A percentile compares a stretch with the other conserved stretches of the same genome.
Conservation (phyloP, 2,113 vertebrate species). For the Cygnus buccinator region DNA sequence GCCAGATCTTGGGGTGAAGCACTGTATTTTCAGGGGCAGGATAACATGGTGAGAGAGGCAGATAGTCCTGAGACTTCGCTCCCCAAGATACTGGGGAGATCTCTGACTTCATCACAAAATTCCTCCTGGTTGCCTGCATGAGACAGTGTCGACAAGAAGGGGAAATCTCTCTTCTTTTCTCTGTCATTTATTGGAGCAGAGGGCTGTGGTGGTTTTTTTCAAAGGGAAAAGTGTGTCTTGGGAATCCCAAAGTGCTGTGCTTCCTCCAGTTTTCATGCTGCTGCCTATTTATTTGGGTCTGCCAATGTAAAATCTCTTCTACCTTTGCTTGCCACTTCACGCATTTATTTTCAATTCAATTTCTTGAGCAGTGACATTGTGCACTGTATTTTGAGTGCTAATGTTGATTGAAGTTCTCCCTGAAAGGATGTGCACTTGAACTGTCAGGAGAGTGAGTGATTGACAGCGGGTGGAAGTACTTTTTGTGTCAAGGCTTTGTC, state of each 20-base stretch:
- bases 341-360: slow-evolving; percentile 40
- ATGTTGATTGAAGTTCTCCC: slow-evolving; percentile 74
- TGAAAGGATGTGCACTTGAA: slow-evolving; percentile 76
- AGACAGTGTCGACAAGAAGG: accelerated
- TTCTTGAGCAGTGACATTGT: slow-evolving; percentile 56
- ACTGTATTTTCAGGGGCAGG: background rate
- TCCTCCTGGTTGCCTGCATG: background rate
- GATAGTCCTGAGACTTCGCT: background rate
- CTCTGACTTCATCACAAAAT: background rate
- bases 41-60: background rate
- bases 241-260: background rate
- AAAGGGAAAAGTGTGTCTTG: background rate
- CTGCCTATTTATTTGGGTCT: background rate
- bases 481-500: slow-evolving; percentile 81
- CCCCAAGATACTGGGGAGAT: background rate
- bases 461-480: slow-evolving; percentile 69
- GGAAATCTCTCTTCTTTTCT: background rate
- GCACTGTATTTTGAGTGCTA: slow-evolving; percentile 62
- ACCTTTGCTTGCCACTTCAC: slow-evolving; percentile 25
- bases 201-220: background rate
- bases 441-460: slow-evolving; percentile 74
- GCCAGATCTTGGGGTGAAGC: background rate
- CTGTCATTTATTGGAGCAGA: background rate
- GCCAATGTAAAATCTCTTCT: background rate
- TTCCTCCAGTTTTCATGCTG: accelerated